phyloP scores from a whole-genome alignment of 1,140 invertebrate species.

The Drosophila simulans region DNA sequence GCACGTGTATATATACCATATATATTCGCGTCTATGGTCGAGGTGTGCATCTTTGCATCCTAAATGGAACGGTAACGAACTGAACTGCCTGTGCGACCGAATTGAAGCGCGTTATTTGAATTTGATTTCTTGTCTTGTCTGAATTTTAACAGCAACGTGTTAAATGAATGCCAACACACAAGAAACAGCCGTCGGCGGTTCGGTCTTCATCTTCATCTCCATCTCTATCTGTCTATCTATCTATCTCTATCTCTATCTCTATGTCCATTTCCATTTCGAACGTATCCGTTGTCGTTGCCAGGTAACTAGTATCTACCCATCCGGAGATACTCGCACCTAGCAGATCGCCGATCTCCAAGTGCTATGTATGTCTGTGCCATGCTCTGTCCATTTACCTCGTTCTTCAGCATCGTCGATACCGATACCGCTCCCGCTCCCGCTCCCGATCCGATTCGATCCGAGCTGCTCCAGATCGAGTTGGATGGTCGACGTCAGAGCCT shows the following conservation, averaged over 20 bases:
- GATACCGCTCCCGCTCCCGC: background rate
- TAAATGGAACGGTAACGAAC: slow-evolving; percentile 26
- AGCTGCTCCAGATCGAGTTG: slow-evolving; percentile 57
- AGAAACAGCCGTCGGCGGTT: slow-evolving; percentile 41
- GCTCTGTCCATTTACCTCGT: slow-evolving; percentile 15
- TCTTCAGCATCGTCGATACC: background rate
- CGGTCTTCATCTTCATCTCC: slow-evolving; percentile 20
- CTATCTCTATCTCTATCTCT: slow-evolving; percentile 6
- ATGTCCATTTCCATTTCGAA: slow-evolving; percentile 16
- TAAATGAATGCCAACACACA: slow-evolving; percentile 81
- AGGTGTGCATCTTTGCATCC: slow-evolving; percentile 35
- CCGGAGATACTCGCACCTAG: slow-evolving; percentile 24
- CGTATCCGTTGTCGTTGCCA: slow-evolving; percentile 51
- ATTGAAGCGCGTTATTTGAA: slow-evolving; percentile 82
- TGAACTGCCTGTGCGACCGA: slow-evolving; percentile 36
- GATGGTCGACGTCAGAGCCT: slow-evolving; percentile 29
- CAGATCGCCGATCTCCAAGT: slow-evolving; percentile 43
- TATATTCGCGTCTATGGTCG: slow-evolving; percentile 18
- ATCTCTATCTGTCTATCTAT: slow-evolving; percentile 3
- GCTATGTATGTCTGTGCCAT: slow-evolving; percentile 45
- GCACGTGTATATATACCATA: no score
- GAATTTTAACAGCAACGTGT: slow-evolving; percentile 81
- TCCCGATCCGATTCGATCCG: background rate
- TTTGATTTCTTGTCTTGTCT: slow-evolving; percentile 81
- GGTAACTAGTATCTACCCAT: slow-evolving; percentile 53